Evolutionary conservation across 2,113 vertebrate genomes (phyloP).

Genomic region (Alces alces): DNA sequence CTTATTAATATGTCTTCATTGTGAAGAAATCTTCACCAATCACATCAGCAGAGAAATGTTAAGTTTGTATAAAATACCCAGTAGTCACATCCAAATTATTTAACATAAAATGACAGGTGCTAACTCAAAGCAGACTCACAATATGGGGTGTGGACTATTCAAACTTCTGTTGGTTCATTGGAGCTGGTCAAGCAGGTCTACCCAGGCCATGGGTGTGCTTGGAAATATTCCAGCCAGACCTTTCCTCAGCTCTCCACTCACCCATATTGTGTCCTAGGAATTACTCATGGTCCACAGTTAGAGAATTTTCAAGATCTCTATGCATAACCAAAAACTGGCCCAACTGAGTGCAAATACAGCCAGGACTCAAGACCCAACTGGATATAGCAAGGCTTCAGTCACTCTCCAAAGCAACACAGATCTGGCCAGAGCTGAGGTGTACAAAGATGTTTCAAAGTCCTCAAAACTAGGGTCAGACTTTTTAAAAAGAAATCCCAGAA

Average conservation of each 20-base stretch:
- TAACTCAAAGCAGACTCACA: slow-evolving; percentile 41
- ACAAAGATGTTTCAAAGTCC: background rate
- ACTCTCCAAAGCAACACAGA: background rate
- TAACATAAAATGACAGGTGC: slow-evolving; percentile 58
- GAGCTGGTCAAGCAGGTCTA: background rate
- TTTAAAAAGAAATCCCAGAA: background rate
- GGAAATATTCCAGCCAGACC: background rate
- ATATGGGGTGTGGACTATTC: slow-evolving; percentile 28
- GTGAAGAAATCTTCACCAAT: slow-evolving; percentile 67
- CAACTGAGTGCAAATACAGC: background rate
- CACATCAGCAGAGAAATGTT: background rate
- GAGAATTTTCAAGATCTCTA: background rate
- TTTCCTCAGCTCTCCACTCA: background rate
- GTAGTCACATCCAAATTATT: slow-evolving; percentile 67
- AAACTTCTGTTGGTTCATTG: background rate
- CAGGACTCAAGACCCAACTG: background rate
- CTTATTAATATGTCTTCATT: slow-evolving; percentile 60
- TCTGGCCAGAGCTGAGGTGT: background rate
- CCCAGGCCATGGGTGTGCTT: background rate
- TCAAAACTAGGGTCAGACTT: background rate
- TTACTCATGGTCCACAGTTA: background rate
- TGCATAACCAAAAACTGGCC: background rate
- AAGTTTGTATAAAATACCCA: slow-evolving; percentile 45
- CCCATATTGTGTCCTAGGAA: background rate
- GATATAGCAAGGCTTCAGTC: background rate